Base-by-base conservation (phyloP, 2,888 invertebrate genomes). In the Macropis europaea region DNA sequence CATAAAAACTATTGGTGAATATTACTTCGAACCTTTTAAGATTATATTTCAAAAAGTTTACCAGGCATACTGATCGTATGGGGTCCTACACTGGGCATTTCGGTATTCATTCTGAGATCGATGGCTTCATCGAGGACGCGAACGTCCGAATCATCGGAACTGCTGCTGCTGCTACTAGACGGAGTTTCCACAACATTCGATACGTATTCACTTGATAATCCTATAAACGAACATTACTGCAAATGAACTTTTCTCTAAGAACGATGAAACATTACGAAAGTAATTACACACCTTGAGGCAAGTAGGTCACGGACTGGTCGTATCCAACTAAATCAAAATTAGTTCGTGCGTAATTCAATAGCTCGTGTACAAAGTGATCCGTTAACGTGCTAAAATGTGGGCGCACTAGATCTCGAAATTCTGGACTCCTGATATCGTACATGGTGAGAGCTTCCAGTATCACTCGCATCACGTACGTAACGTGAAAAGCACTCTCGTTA, bases 331-430 rank as follows among this genome's bases (percentile, higher is more conserved):
- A 93, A 86, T 97, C 97, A 88, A 94, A 96, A 0, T 96, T 96
- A 9, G 97, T 97, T 26, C 95, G 92, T 30, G 98, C 97, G 90
- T 95, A 98, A 88, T 94, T 94, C 82, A 94, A 93, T 70, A 98
- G 92, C 87, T 98, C 98, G 87, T 98, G 97, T 30, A 96, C 92
- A 88, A 98, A 98, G 89, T 98, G 98, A 64, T 94, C 93, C 0
- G 97, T 96, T 77, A 94, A 92, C 0, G 91, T 90, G 17, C 94
- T 93, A 72, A 97, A 91, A 87, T 94, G 95, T 11, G 94, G 93
- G 26, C 92, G 91, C 54, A 97, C 89, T 11, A 93, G 91, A 40
- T 93, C 92, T 36, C 93, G 93, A 90, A 98, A 97, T 83, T 94
- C 93, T 6, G 92, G 87, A 68, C 95, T 93, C 76, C 91, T 92